Percentiles rank a stretch among this genome's conserved stretches.
Evolutionary conservation across 2,113 vertebrate species (phyloP).

Genomic region (Bolborhynchus lineola): DNA sequence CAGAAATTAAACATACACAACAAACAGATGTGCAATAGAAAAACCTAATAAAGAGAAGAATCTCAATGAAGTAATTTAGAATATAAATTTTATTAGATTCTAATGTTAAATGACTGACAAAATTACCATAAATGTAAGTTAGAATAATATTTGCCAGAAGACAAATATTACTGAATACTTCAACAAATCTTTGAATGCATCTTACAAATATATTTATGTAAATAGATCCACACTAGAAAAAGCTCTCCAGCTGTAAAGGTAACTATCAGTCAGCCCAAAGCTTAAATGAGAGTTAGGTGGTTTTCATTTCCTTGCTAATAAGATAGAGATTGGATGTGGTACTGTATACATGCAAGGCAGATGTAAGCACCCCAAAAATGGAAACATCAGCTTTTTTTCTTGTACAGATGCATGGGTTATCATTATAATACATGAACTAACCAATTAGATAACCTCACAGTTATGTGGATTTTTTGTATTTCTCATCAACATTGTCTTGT

Average conservation of each 20-base stretch:
- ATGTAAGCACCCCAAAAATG: not conserved
- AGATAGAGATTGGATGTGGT: not conserved
- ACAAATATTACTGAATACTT: constrained; percentile 47
- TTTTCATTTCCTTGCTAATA: constrained; percentile 4
- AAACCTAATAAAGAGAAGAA: constrained; percentile 15
- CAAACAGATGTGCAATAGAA: constrained; percentile 46
- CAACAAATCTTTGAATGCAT: not conserved
- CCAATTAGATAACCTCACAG: not conserved
- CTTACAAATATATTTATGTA: constrained; percentile 37
- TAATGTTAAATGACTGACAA: constrained; percentile 17
- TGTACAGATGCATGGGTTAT: not conserved
- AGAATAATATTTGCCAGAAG: constrained; percentile 27
- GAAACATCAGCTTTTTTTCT: not conserved
- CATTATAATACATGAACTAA: not conserved
- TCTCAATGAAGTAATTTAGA: constrained; percentile 31
- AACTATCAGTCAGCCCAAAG: constrained; percentile 13
- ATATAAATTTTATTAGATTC: constrained; percentile 34
- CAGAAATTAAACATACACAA: not conserved
- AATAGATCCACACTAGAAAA: constrained; percentile 19
- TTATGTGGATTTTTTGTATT: not conserved
- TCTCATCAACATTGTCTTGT: not conserved
- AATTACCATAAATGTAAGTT: constrained; percentile 56
- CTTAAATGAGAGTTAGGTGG: not conserved
- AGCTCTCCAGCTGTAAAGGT: constrained; percentile 14
- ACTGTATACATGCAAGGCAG: not conserved